Base-by-base conservation (phyloP, 2,888 invertebrate species). In the Monoplex corrugatus region DNA sequence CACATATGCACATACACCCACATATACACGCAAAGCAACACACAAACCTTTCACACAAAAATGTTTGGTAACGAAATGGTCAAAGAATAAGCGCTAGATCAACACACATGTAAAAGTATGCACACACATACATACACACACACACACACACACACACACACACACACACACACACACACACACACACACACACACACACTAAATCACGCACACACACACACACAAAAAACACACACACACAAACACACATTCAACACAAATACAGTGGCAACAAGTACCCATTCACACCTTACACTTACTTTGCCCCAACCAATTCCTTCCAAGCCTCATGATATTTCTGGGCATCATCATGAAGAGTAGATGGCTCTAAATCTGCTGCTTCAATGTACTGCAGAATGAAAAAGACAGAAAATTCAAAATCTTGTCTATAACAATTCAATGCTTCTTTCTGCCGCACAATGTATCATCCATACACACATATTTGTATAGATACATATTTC, bases 281-380 rank as follows among this genome's bases (percentile, higher is more conserved):
- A 1, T n/a, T 72, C 1, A n/a, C 68, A 72, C 68, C 28, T n/a
- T n/a, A 10, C 23, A 93, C 94, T 89, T 92, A 95, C 94, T 95
- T 94, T 32, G 95, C 95, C 90, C 97, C 97, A 95, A 98, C 98
- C 1, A 99, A 97, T 93, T 97, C 97, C 94, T 98, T 98, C 99
- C 99, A 99, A 16, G 99, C 98, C 95, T 98, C 98, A 94, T 99
- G 98, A 95, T 98, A 99, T 44, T 97, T 97, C 0, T 98, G 98
- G 0, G 99, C 98, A 95, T 98, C 97, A 50, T 97, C 97, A 32
- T 97, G 96, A 93, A 98, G 97, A 89, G 97, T 98, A 85, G 97
- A 97, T 90, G 97, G 97, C 96, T 99, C 99, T 93, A 99, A 96
- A 95, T 98, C 97, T 2, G 98, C 98, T 0, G 99, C 98, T 95